These are phyloP conservation scores for Phalacrocorax carbo DNA, from an alignment of 2,113 vertebrate genomes.

Conservation along the genomic window DNA sequence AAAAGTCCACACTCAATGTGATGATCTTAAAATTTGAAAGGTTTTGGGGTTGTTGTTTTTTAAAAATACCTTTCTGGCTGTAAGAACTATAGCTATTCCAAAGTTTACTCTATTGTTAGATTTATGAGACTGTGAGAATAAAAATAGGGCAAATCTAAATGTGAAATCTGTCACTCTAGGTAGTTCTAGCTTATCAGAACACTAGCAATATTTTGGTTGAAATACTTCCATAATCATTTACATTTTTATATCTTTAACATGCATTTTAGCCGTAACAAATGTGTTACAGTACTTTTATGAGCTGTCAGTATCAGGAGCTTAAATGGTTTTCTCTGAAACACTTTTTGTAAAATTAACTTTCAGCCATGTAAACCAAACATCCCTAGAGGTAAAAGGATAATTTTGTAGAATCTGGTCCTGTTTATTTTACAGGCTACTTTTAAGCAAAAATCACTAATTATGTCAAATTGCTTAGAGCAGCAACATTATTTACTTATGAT, in stretches of 20 bases:
- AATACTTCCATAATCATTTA: neutral
- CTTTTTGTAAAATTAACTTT: slow-evolving; percentile 44
- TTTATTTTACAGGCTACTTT: slow-evolving; percentile 60
- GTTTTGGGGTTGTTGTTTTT: neutral
- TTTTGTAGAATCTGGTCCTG: slow-evolving; percentile 36
- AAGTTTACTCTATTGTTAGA: neutral
- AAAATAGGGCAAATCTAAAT: neutral
- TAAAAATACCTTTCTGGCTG: neutral
- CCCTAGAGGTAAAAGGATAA: slow-evolving; percentile 26
- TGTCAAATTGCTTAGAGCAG: slow-evolving; percentile 61
- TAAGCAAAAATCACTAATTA: slow-evolving; percentile 67
- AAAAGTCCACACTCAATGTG: neutral
- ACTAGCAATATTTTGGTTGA: neutral
- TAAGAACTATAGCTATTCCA: neutral
- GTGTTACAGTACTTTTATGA: neutral
- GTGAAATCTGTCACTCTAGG: neutral
- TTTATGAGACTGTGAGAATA: neutral
- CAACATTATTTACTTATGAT: slow-evolving; percentile 66
- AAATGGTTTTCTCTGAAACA: slow-evolving; percentile 1
- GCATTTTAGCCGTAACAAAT: neutral
- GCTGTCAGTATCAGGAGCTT: neutral
- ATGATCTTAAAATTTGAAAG: neutral
- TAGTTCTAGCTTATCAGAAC: neutral
- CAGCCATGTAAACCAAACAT: slow-evolving; percentile 7
- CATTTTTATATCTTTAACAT: neutral